phyloP scores from a whole-genome alignment of 92 coral and sea anemone genomes.

The Palythoa grandiflora region DNA sequence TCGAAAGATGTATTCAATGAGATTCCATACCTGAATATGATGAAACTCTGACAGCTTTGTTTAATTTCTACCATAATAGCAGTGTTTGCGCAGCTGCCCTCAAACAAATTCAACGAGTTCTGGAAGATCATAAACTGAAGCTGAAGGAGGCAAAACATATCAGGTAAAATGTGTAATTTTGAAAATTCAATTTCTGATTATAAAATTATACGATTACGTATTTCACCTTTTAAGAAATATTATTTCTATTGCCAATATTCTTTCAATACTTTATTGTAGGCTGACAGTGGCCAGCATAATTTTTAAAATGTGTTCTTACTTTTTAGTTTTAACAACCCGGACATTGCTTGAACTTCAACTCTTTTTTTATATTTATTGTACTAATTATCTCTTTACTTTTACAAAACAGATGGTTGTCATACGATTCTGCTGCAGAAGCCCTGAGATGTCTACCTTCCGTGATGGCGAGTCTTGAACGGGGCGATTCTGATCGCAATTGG shows the following conservation, averaged over 20 bases:
- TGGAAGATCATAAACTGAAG: too few relatives aligned
- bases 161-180: slow-evolving; percentile 1
- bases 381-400: not conserved
- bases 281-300: too few relatives aligned
- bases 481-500: too few relatives aligned
- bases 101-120: too few relatives aligned
- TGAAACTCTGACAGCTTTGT: slow-evolving; percentile 4
- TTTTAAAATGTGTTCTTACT: too few relatives aligned
- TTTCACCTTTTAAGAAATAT: not conserved
- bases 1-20: not conserved
- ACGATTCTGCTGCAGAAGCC: slow-evolving; percentile 30
- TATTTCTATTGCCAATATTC: too few relatives aligned
- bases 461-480: slow-evolving; percentile 6
- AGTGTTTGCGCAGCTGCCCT: too few relatives aligned
- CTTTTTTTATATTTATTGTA: not conserved
- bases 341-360: not conserved
- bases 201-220: not conserved
- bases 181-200: slow-evolving; percentile 7
- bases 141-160: too few relatives aligned
- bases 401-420: slow-evolving; percentile 3
- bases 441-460: slow-evolving; percentile 11
- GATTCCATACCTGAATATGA: slow-evolving; percentile 3
- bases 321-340: too few relatives aligned
- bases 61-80: not conserved
- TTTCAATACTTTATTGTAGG: too few relatives aligned